Conservation (phyloP, 2,888 invertebrate genomes). For the Kuschelorhynchus macadamiae region DNA sequence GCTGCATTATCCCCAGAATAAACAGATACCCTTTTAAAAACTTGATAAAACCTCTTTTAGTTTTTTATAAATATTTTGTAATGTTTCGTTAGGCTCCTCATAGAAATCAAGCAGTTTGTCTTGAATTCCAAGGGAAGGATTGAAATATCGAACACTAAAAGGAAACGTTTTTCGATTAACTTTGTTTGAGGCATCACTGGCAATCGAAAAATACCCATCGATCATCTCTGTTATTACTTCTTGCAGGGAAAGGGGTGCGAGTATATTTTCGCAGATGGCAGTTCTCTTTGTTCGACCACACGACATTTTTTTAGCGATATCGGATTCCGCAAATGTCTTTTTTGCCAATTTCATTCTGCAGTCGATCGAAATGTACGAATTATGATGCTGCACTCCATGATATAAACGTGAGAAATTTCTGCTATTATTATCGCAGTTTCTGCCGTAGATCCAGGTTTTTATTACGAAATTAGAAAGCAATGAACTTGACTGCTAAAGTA, state of each 20-base stretch:
- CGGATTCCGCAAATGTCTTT: slow-evolving; percentile 9
- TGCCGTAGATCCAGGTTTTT: neutral
- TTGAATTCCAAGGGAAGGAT: slow-evolving; percentile 9
- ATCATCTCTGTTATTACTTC: slow-evolving; percentile 14
- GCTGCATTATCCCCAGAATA: slow-evolving; percentile 19
- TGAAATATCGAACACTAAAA: slow-evolving; percentile 11
- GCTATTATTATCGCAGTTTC: neutral
- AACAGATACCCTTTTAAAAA: slow-evolving; percentile 11
- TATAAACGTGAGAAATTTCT: slow-evolving; percentile 7
- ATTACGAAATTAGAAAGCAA: neutral
- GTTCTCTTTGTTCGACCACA: slow-evolving; percentile 15
- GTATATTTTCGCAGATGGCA: slow-evolving; percentile 20
- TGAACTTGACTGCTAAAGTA: neutral
- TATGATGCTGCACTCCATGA: slow-evolving; percentile 2
- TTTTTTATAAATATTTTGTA: neutral
- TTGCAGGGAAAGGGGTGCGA: slow-evolving; percentile 19
- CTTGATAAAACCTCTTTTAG: neutral
- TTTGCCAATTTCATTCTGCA: slow-evolving; percentile 5
- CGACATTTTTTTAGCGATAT: slow-evolving; percentile 18
- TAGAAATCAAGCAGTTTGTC: slow-evolving; percentile 21
- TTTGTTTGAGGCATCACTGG: slow-evolving; percentile 24
- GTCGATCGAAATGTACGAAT: slow-evolving; percentile 4
- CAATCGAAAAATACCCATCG: slow-evolving; percentile 15
- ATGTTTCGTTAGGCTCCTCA: slow-evolving; percentile 8
- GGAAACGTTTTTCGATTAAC: slow-evolving; percentile 10